These are phyloP conservation scores for Tortrix viridana DNA, from an alignment of 2,888 invertebrate species.

Conservation along the genomic window DNA sequence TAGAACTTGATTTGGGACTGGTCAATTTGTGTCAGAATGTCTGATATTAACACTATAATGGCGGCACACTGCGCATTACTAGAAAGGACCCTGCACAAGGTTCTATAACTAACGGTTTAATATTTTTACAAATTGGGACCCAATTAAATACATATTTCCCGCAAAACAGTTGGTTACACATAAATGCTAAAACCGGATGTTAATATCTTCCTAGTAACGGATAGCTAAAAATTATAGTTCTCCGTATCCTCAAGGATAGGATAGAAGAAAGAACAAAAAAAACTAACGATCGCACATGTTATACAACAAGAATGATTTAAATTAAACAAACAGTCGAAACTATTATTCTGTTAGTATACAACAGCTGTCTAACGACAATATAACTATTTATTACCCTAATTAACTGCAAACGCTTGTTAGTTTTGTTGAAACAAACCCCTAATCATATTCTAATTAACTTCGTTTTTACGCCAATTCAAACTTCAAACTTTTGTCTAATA, in stretches of 20 bases:
- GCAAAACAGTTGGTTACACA: neutral
- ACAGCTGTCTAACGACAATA: constrained; percentile 78
- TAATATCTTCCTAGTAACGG: neutral
- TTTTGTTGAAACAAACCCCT: constrained; percentile 74
- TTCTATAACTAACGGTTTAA: no score
- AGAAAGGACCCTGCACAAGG: no score
- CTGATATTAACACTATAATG: no score
- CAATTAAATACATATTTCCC: no score
- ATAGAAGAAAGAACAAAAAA: no score
- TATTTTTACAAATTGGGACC: no score
- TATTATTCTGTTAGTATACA: constrained; percentile 44
- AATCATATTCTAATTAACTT: constrained; percentile 81
- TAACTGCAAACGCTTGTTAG: constrained; percentile 78
- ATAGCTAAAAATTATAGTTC: constrained; percentile 17
- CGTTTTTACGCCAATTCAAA: constrained; percentile 79
- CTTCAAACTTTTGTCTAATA: constrained; percentile 7
- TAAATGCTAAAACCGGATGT: constrained; percentile 2
- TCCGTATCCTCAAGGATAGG: constrained; percentile 9
- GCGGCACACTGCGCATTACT: no score
- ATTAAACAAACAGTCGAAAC: constrained; percentile 67
- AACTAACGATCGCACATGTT: constrained; percentile 57
- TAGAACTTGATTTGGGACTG: no score
- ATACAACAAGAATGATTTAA: constrained; percentile 50
- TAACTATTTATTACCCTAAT: constrained; percentile 80
- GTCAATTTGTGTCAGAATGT: no score